Evolutionary conservation across 2,797 vertebrate species (phyloP).

Genomic region (Orientallactaga sibirica): DNA sequence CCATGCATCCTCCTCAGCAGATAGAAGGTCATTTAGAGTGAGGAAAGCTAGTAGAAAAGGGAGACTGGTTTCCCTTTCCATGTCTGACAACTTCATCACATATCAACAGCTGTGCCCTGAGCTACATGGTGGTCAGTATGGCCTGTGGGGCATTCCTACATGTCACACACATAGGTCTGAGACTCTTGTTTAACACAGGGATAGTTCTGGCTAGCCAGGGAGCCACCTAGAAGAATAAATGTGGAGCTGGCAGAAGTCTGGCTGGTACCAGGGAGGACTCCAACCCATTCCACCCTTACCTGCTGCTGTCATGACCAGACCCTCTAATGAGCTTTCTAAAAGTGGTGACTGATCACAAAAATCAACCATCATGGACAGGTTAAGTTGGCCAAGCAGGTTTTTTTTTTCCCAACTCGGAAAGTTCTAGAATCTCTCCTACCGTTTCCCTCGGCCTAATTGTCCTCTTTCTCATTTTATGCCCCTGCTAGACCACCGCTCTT

Average conservation of each 20-base stretch:
- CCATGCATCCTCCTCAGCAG: constrained; percentile 75
- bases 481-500: constrained; percentile 97
- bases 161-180: constrained; percentile 65
- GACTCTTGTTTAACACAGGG: constrained; percentile 68
- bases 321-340: constrained; percentile 75
- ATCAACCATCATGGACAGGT: constrained; percentile 69
- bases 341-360: constrained; percentile 59
- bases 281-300: constrained; percentile 85
- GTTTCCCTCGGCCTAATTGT: constrained; percentile 88
- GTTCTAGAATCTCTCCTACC: constrained; percentile 78
- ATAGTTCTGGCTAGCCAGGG: constrained; percentile 58
- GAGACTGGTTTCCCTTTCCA: constrained; percentile 67
- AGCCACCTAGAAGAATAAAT: constrained; percentile 69
- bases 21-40: constrained; percentile 75
- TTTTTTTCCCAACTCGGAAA: constrained; percentile 44
- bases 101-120: constrained; percentile 74
- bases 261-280: constrained; percentile 68
- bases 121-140: constrained; percentile 76
- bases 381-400: constrained; percentile 80
- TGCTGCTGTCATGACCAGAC: constrained; percentile 80
- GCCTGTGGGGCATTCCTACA: constrained; percentile 67
- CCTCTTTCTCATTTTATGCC: constrained; percentile 92
- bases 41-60: constrained; percentile 68
- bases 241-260: constrained; percentile 83
- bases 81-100: constrained; percentile 80